These are phyloP conservation scores for Plecturocebus donacophilus DNA, from an alignment of 2,113 vertebrate species.

Conservation along the genomic window DNA sequence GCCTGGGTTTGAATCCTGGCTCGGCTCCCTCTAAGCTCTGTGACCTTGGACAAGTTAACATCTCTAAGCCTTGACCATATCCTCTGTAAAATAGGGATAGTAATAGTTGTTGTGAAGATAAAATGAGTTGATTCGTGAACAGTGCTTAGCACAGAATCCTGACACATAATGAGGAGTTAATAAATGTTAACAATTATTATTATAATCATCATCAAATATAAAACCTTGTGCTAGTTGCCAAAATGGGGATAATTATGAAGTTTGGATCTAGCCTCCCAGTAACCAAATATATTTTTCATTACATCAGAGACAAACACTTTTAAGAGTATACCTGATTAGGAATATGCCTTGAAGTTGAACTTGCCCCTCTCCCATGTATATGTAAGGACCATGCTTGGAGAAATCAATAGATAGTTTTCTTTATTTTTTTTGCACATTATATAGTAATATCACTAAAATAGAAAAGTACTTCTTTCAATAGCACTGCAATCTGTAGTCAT, in stretches of 20 bases:
- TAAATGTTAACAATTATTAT: conserved; percentile 20
- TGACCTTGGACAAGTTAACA: conserved; percentile 62
- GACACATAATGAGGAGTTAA: not conserved
- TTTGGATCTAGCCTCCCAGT: conserved; percentile 11
- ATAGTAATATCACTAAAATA: conserved; percentile 11
- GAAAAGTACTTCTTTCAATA: conserved; percentile 48
- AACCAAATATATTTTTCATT: conserved; percentile 55
- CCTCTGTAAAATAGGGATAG: conserved; percentile 16
- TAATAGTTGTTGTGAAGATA: not conserved
- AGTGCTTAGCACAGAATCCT: conserved; percentile 27
- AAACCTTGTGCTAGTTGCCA: conserved; percentile 11
- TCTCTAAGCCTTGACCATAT: not conserved
- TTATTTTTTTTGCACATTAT: not conserved
- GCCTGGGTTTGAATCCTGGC: conserved; percentile 12
- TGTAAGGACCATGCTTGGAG: not conserved
- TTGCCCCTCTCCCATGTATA: not conserved
- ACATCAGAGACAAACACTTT: conserved; percentile 26
- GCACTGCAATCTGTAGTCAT: not conserved
- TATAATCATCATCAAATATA: not conserved
- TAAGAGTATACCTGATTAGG: conserved; percentile 19
- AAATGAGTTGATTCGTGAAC: conserved; percentile 18
- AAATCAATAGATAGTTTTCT: not conserved
- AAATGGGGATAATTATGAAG: conserved; percentile 24
- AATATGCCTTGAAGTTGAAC: conserved; percentile 49
- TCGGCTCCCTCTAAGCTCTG: not conserved